Evolutionary conservation across 2,888 invertebrate species (phyloP).

Genomic region (Diplolepis rosae): DNA sequence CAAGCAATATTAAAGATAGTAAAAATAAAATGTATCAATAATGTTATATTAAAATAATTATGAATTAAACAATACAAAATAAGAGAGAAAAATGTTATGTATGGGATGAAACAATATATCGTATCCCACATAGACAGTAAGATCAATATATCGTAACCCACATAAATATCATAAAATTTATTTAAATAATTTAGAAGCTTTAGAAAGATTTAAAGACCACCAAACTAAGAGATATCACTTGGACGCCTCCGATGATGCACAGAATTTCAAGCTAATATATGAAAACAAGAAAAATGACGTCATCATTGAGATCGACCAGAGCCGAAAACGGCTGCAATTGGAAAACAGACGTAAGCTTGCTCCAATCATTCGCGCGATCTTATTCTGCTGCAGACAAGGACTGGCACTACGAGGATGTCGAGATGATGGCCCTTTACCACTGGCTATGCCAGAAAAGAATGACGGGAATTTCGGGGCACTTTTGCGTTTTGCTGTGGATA

Average conservation of each 20-base stretch:
- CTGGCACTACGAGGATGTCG: slow-evolving; percentile 9
- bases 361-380: slow-evolving; percentile 13
- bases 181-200: no score
- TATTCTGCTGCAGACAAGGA: slow-evolving; percentile 33
- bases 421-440: neutral
- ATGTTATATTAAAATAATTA: no score
- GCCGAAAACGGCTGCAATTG: neutral
- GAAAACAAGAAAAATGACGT: slow-evolving; percentile 9
- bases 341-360: slow-evolving; percentile 14
- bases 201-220: slow-evolving; percentile 21
- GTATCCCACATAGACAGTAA: no score
- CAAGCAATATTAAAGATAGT: no score
- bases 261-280: neutral
- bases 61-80: no score
- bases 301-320: neutral
- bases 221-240: slow-evolving; percentile 17
- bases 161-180: no score
- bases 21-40: no score
- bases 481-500: neutral
- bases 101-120: no score
- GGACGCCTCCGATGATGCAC: neutral
- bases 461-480: slow-evolving; percentile 26
- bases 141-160: no score
- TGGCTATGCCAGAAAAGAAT: neutral
- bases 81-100: no score